A percentile compares a stretch with the other conserved stretches of the same genome.
phyloP scores from a whole-genome alignment of 2,888 invertebrate species.

The Ditylenchus weischeri region DNA sequence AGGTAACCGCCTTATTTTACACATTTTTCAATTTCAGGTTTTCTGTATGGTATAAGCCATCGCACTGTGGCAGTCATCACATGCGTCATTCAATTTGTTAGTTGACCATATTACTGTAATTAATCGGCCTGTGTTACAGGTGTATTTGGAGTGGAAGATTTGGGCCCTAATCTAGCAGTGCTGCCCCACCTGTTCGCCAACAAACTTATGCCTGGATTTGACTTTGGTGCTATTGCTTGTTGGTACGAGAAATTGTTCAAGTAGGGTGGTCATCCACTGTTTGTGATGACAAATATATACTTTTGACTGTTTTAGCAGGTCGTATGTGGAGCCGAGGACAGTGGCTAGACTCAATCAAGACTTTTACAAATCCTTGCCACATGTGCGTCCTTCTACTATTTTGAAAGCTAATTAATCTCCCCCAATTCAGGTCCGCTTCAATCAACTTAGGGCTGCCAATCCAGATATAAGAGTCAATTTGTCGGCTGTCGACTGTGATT shows the following conservation, averaged over 20 bases:
- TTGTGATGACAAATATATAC: too few relatives aligned
- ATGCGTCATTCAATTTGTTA: conserved; percentile 25
- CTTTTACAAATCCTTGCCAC: conserved; percentile 4
- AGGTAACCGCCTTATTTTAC: too few relatives aligned
- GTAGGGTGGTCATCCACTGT: too few relatives aligned
- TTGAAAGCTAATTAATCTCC: too few relatives aligned
- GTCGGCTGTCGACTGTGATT: not conserved
- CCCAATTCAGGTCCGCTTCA: not conserved
- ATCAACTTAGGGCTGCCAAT: not conserved
- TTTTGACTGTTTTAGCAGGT: not conserved
- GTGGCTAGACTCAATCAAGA: not conserved
- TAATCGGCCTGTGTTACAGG: too few relatives aligned
- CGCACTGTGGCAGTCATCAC: conserved; percentile 4
- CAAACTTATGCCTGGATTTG: conserved; percentile 29
- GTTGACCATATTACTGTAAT: too few relatives aligned
- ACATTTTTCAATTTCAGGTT: not conserved
- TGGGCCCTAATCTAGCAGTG: conserved; percentile 6
- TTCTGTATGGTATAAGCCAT: conserved; percentile 13
- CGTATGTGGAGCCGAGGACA: conserved; percentile 8
- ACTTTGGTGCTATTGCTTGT: conserved; percentile 28
- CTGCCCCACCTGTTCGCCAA: conserved; percentile 28
- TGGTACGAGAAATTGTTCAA: conserved; percentile 26
- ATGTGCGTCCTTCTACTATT: not conserved
- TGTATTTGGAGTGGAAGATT: conserved; percentile 31
- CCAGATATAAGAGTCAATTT: not conserved